Evolutionary conservation across 2,888 invertebrate genomes (phyloP), one percentile per base, ranked within the genome.

Genomic region (Lobophora halterata): DNA sequence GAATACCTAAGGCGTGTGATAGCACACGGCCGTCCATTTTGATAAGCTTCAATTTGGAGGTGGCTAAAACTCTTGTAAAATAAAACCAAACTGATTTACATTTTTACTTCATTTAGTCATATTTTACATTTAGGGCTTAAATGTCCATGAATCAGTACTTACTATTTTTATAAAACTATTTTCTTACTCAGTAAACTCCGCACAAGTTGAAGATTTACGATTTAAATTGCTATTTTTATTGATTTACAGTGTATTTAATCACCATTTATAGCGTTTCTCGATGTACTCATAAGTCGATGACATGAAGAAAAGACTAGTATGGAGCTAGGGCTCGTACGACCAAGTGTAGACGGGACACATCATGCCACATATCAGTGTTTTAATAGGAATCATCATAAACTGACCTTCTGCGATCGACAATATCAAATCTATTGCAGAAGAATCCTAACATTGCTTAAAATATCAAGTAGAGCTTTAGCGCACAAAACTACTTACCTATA

Each of bases 311-410:
- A 36, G 38, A 46, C 34, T 57, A 52, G 63, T 61, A 60, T 68
- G 55, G 61, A 65, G 58, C 49, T 33, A 19, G 35, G 51, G 63
- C 65, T 68, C 62, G 58, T 65, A 65, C 63, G 83, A 85, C 85
- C 82, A 83, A 85, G 58, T 64, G 58, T 38, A 65, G 64, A 82
- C 80, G 75, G 76, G 65, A 83, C 86, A 86, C 86, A 86, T 86
- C 86, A 86, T 73, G 56, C 74, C 74, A 86, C 86, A 86, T 86
- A 86, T 86, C 86, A 86, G 71, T 68, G 71, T 73, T 74, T 60
- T 63, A 60, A 67, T 68, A 69, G 61, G 55, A 64, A 58, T 68
- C 57, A 60, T 67, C 68, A 58, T 65, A 58, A 59, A 61, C 46
- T 52, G 30, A 56, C 52, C 49, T 59, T 65, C 66, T 70, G 68